phyloP scores from a whole-genome alignment of 2,113 vertebrate species.

The Argyrosomus japonicus region DNA sequence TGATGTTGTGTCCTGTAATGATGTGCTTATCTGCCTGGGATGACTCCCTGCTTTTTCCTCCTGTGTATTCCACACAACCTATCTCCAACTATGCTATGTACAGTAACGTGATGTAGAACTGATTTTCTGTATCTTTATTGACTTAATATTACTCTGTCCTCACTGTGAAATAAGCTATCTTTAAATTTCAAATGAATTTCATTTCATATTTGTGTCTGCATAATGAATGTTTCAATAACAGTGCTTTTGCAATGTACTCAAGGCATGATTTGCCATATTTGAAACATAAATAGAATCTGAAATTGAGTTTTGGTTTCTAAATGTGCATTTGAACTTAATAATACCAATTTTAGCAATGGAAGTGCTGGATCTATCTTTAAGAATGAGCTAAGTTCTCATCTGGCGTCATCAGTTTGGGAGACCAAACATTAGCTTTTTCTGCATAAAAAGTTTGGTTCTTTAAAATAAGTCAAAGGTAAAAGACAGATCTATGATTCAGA shows the following conservation, averaged over 20 bases:
- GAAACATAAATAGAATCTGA: constrained; percentile 11
- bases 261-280: neutral
- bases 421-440: neutral
- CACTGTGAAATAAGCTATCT: neutral
- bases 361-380: neutral
- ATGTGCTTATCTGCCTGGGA: neutral
- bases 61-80: neutral
- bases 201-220: constrained; percentile 7
- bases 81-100: constrained; percentile 16
- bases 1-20: neutral
- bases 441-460: neutral
- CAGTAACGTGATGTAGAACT: neutral
- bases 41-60: neutral
- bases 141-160: neutral
- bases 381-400: neutral
- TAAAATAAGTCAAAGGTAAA: neutral
- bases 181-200: constrained; percentile 6
- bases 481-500: neutral
- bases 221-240: constrained; percentile 4
- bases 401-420: neutral
- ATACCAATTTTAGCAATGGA: neutral
- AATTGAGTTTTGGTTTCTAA: neutral
- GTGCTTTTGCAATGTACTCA: neutral
- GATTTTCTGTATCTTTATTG: constrained; percentile 14
- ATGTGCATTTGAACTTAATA: constrained; percentile 7